These are phyloP conservation scores for Drosophila mercatorum DNA, from an alignment of 2,888 invertebrate genomes.

Conservation along the genomic window DNA sequence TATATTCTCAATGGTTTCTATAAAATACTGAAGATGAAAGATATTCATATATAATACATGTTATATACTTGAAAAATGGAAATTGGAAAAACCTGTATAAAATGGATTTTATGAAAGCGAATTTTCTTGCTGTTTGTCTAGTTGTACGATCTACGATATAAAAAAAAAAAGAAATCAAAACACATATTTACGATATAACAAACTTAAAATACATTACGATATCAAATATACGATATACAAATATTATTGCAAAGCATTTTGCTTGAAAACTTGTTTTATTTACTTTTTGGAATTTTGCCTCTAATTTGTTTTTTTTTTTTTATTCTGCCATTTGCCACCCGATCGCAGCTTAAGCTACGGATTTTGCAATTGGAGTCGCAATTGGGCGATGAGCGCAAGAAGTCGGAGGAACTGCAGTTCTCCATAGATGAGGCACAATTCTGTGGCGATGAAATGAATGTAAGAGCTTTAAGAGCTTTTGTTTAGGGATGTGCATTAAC, in stretches of 20 bases:
- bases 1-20: constrained; percentile 40
- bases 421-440: constrained; percentile 96
- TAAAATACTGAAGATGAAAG: constrained; percentile 30
- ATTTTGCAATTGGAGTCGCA: constrained; percentile 87
- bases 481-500: constrained; percentile 39
- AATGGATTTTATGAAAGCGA: constrained; percentile 72
- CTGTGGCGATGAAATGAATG: constrained; percentile 94
- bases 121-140: constrained; percentile 80
- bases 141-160: constrained; percentile 65
- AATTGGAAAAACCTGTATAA: constrained; percentile 60
- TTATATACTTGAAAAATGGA: constrained; percentile 31
- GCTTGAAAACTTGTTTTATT: constrained; percentile 64
- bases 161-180: not conserved
- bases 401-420: constrained; percentile 95
- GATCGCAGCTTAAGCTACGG: constrained; percentile 86
- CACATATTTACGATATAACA: constrained; percentile 53
- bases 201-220: constrained; percentile 62
- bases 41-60: constrained; percentile 36
- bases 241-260: constrained; percentile 46
- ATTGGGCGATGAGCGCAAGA: constrained; percentile 91
- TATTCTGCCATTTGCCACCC: constrained; percentile 19
- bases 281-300: constrained; percentile 30
- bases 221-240: constrained; percentile 60
- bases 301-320: constrained; percentile 36
- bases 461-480: constrained; percentile 84